Evolutionary conservation across 2,113 vertebrate genomes (phyloP).

Genomic region (Platichthys flesus): DNA sequence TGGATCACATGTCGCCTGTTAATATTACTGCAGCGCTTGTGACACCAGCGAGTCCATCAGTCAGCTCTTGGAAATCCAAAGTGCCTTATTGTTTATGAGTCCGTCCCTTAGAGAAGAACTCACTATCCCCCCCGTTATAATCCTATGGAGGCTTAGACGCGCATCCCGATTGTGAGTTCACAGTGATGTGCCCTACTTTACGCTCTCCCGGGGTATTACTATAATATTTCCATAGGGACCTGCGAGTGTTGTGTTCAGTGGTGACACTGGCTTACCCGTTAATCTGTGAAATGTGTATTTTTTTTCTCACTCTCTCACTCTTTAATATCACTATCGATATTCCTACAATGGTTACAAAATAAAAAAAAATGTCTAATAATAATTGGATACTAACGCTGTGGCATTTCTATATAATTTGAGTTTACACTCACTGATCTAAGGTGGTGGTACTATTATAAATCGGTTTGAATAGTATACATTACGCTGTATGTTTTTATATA

Average conservation of each 20-base stretch:
- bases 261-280: slow-evolving; percentile 22
- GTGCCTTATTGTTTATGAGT: slow-evolving; percentile 18
- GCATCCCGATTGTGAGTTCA: slow-evolving; percentile 50
- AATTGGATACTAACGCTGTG: no score
- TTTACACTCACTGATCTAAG: no score
- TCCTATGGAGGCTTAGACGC: slow-evolving; percentile 45
- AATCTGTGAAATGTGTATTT: slow-evolving; percentile 25
- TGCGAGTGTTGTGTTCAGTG: slow-evolving; percentile 32
- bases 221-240: slow-evolving; percentile 60
- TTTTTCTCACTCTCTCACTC: neutral
- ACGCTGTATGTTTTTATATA: neutral
- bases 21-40: slow-evolving; percentile 54
- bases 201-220: slow-evolving; percentile 37
- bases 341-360: no score
- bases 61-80: slow-evolving; percentile 2
- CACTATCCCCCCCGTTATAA: slow-evolving; percentile 23
- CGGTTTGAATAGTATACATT: neutral
- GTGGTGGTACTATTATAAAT: neutral
- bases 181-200: slow-evolving; percentile 62
- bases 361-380: no score
- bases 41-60: slow-evolving; percentile 17
- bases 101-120: slow-evolving; percentile 5
- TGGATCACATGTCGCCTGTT: slow-evolving; percentile 67
- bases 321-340: no score
- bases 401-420: no score